A percentile compares a stretch with the other conserved stretches of the same genome.
Evolutionary conservation across 1,140 invertebrate species (phyloP).

Genomic region (Rhagoletis zephyria): DNA sequence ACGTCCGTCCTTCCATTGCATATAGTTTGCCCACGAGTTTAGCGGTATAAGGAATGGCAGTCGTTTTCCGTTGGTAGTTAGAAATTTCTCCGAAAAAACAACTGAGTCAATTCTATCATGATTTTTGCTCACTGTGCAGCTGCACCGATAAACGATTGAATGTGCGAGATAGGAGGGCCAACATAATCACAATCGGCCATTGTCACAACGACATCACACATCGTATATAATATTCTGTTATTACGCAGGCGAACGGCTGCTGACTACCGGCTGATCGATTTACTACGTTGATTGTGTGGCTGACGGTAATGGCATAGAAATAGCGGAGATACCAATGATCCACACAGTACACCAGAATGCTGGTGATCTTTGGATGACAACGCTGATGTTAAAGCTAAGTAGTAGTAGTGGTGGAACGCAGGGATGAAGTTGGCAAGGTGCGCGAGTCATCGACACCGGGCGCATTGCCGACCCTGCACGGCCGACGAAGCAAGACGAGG

Average conservation of each 20-base stretch:
- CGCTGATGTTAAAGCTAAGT: neutral
- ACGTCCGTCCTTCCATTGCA: no score
- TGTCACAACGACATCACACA: conserved; percentile 72
- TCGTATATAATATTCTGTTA: conserved; percentile 63
- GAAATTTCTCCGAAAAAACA: no score
- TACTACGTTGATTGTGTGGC: conserved; percentile 23
- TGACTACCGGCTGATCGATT: conserved; percentile 46
- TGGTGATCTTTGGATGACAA: neutral
- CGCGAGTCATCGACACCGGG: neutral
- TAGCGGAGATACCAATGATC: neutral
- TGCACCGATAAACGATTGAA: conserved; percentile 11
- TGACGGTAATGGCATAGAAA: conserved; percentile 12
- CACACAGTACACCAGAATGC: neutral
- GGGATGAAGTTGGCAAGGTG: conserved; percentile 6
- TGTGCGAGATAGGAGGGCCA: conserved; percentile 9
- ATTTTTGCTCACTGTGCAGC: conserved; percentile 34
- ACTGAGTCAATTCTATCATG: neutral
- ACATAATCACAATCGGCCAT: conserved; percentile 60
- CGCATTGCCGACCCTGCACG: neutral
- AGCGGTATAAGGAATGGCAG: no score
- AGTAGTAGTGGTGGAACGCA: neutral
- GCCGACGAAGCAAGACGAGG: no score
- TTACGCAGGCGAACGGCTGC: neutral
- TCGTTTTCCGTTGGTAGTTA: no score
- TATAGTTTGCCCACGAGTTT: no score